Base-by-base conservation (phyloP, 2,113 vertebrate genomes). In the Corythoichthys intestinalis region DNA sequence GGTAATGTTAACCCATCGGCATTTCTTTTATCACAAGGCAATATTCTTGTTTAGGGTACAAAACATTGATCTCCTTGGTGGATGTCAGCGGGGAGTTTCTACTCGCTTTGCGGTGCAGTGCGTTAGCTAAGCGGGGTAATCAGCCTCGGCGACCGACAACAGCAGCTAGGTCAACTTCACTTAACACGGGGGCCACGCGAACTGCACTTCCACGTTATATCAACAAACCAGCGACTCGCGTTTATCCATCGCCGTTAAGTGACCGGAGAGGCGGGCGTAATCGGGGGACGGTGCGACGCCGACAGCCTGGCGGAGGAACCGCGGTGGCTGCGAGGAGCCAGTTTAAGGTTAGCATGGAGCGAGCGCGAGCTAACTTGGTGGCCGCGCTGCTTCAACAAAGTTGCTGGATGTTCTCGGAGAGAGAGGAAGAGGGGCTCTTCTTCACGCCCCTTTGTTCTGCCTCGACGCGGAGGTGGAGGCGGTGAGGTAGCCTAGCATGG, bases 401-500 rank as follows among this genome's bases (percentile, higher is more conserved):
- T 90, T 90, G 70, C 67, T 67, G 82, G 85, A 67, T 82, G 84
- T 79, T 88, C 87, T 79, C 46, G 70, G 76, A 2, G 35, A 58
- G 34, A 58, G 56, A 58, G 56, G 34, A 34, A 85, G 87, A 88
- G 85, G 69, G 75, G 80, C 70, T 84, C 71, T n/a, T 44, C 57
- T 72, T 61, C 83, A 70, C 81, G 61, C 61, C 15, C 86, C 89
- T 90, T 90, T 90, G 89, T 90, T 90, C 87, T 87, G 81, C 20
- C 64, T 73, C 17, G 73, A 75, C 81, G 61, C 61, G 10, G 61
- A 63, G 44, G 72, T 41, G 86, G 74, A 39, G 82, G 54, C 69
- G 69, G 66, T 50, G 73, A 66, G 61, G 80, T 66, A 82, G 86
- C 74, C 67, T 74, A 84, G 83, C 87, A 71, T 74, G 82, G 83